Evolutionary conservation across 1,140 invertebrate species (phyloP), one percentile per base, ranked within the genome.

Genomic region (Meteorus sp.): DNA sequence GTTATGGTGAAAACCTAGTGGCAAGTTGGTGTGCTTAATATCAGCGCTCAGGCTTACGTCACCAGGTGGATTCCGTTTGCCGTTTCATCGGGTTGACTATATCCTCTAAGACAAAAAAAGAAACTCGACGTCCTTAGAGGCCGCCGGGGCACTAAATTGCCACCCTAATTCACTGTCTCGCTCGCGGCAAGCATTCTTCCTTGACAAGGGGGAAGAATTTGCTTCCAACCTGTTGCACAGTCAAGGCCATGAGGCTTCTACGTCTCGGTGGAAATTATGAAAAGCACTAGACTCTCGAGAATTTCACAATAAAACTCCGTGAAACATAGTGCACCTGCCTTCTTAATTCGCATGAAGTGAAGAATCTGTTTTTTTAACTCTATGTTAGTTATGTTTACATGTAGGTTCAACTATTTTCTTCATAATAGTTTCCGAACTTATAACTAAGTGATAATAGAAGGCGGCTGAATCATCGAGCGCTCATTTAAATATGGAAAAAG

Each of bases 91-190:
- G n/a, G n/a, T n/a, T n/a, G n/a, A n/a, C n/a, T n/a, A n/a, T n/a
- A n/a, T n/a, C n/a, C n/a, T n/a, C n/a, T n/a, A n/a, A n/a, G n/a
- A n/a, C 11, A 4, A 22, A 45, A 20, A 51, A 48, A 57, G 52
- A 59, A 59, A 59, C 56, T 33, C 17, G 56, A 59, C 56, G 56
- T 52, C 56, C 56, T 59, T 59, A 59, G 56, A 59, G 56, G 56
- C 48, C 47, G 56, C 23, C 48, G 33, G 33, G 52, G 48, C 47
- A 37, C 56, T 52, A 59, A 59, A 59, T 59, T 59, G 37, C 56
- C 48, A 52, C 56, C 48, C 39, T 43, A 51, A 41, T 59, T 44
- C 39, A 33, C 37, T 19, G 33, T 43, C 56, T 59, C 39, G 17
- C 22, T 59, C 48, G 17, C 23, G 5, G 20, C n/a, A n/a, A n/a